Base-by-base conservation (phyloP, 2,797 vertebrate species). In the Lateolabrax maculatus region DNA sequence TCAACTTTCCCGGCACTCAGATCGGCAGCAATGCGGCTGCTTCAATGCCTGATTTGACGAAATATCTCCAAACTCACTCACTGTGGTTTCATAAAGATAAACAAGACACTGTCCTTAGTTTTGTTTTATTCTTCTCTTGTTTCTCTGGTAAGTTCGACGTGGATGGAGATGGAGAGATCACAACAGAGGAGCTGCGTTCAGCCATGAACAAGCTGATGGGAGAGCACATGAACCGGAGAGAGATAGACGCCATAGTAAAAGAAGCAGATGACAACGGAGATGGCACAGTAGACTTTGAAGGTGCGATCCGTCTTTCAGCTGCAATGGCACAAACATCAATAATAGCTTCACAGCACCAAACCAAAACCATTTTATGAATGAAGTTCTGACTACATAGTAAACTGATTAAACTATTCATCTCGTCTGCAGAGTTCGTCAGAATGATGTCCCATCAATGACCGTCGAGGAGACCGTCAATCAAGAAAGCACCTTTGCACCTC, bases 241-340 rank as follows among this genome's bases (percentile, higher is more conserved):
- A 99, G 84, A 98, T 99, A 5, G 97, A 99, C 23, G 92, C 97
- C 57, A 98, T 99, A 34, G 97, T 99, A 74, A 94, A 96, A 71
- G 98, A 99, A 0, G 98, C 97, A 25, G 98, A 99, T 71, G 95
- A 98, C 85, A 99, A 99, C 0, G 97, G 98, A 15, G 98, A 99
- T 1, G 98, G 98, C 53, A 97, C 96, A 0, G 98, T 99, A 67
- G 98, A 99, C 87, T 99, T 99, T 87, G 98, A 99, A 97, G 98
- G 98, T 99, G 89, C 83, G 82, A 60, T 64, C 13, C 15, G 23
- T 51, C n/a, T 23, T 21, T 71, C 9, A 44, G 15, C 46, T 39
- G 23, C 44, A 51, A 4, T 15, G 27, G 53, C 39, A 41, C 19
- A 19, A 70, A 44, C 19, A 60, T 48, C 39, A 46, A 27, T 11